These are phyloP conservation scores for Myotis davidii DNA, from an alignment of 2,113 vertebrate genomes.

Conservation along the genomic window DNA sequence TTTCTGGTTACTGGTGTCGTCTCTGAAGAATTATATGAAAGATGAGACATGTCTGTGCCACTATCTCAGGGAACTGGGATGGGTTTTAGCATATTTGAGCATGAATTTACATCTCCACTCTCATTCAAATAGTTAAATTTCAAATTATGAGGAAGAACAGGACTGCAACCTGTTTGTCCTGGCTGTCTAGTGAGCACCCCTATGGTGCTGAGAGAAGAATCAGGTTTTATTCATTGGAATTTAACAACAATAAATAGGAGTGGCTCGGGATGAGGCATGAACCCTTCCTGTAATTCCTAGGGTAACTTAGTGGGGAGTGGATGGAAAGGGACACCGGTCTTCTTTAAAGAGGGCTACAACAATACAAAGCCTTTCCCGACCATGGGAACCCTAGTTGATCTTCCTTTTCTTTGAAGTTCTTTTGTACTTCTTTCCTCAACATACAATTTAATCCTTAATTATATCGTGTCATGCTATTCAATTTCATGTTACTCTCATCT, in stretches of 20 bases:
- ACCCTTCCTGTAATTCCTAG: slow-evolving; percentile 41
- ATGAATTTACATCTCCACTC: neutral
- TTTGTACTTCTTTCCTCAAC: neutral
- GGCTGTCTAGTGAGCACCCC: slow-evolving; percentile 40
- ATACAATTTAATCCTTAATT: slow-evolving; percentile 42
- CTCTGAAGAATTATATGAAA: neutral
- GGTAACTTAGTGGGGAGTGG: neutral
- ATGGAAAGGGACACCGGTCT: neutral
- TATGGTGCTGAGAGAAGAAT: slow-evolving; percentile 29
- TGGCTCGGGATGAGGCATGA: slow-evolving; percentile 47
- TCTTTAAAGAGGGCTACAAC: slow-evolving; percentile 40
- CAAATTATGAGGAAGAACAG: slow-evolving; percentile 61
- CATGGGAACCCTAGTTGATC: neutral
- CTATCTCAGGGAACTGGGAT: neutral
- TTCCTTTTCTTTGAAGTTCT: slow-evolving; percentile 38
- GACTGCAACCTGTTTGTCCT: slow-evolving; percentile 55
- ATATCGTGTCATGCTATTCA: neutral
- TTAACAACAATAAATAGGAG: slow-evolving; percentile 69
- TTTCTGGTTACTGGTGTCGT: neutral
- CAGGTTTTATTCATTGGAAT: slow-evolving; percentile 62
- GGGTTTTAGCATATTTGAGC: neutral
- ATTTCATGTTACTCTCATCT: neutral
- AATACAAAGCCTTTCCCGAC: slow-evolving; percentile 15
- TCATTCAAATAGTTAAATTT: slow-evolving; percentile 49
- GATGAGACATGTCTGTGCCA: neutral